phyloP scores from a whole-genome alignment of 2,888 invertebrate genomes.

The Platypus cylindrus region DNA sequence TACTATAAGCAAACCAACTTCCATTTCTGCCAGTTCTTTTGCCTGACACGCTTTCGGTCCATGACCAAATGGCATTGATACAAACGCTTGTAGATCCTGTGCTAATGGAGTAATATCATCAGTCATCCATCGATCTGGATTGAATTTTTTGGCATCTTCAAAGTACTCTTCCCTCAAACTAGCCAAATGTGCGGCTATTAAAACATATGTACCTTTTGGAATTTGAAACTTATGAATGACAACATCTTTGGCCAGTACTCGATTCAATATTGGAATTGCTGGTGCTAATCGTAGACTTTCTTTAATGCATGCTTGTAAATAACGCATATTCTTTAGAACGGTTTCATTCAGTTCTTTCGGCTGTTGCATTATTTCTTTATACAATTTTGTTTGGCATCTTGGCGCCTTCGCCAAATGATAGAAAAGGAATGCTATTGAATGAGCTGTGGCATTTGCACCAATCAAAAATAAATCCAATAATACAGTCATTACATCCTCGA shows the following conservation, averaged over 20 bases:
- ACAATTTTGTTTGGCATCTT: constrained; percentile 46
- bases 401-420: constrained; percentile 56
- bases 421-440: constrained; percentile 48
- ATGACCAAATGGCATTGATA: constrained; percentile 51
- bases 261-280: constrained; percentile 49
- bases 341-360: constrained; percentile 20
- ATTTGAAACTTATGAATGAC: constrained; percentile 47
- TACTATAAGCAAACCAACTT: constrained; percentile 43
- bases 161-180: constrained; percentile 50
- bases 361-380: constrained; percentile 42
- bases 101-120: constrained; percentile 23
- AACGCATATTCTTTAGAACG: constrained; percentile 34
- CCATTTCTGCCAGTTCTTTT: constrained; percentile 46
- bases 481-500: constrained; percentile 49
- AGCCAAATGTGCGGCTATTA: constrained; percentile 52
- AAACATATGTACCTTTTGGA: constrained; percentile 42
- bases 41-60: constrained; percentile 51
- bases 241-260: constrained; percentile 46
- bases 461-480: constrained; percentile 53
- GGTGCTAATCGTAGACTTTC: constrained; percentile 52
- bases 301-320: constrained; percentile 50
- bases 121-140: constrained; percentile 50
- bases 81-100: constrained; percentile 36
- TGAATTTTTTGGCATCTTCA: constrained; percentile 47
- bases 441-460: constrained; percentile 51